Conservation (phyloP, 2,888 invertebrate genomes). For the Dyspetes luteomarginatus region DNA sequence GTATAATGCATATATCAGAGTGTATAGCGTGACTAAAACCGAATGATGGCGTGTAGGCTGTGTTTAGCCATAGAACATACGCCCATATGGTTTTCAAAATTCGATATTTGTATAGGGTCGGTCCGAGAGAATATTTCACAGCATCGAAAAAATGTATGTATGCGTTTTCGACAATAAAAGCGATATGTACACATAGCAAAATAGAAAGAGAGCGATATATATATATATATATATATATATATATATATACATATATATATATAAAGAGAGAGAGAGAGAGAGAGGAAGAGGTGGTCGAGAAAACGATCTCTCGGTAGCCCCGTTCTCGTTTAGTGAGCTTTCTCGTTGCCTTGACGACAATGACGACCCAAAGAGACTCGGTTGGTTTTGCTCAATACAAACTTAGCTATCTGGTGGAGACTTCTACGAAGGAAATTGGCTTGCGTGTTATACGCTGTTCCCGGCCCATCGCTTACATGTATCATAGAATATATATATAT, state of each 20-base stretch:
- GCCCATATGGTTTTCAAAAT: neutral
- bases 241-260: neutral
- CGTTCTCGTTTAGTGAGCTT: slow-evolving; percentile 8
- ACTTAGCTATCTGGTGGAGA: slow-evolving; percentile 44
- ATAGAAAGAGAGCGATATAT: neutral
- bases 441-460: slow-evolving; percentile 2
- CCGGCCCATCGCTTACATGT: neutral
- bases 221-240: neutral
- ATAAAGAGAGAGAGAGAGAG: neutral
- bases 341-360: slow-evolving; percentile 27
- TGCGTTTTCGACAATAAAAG: too few relatives aligned
- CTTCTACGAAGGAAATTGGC: slow-evolving; percentile 53
- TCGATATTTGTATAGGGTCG: too few relatives aligned
- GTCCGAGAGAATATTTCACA: too few relatives aligned
- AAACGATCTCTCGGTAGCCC: slow-evolving; percentile 26
- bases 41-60: too few relatives aligned
- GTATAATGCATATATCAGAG: slow-evolving; percentile 8
- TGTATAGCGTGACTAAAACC: too few relatives aligned
- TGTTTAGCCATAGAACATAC: too few relatives aligned
- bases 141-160: too few relatives aligned
- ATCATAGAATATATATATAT: slow-evolving; percentile 18
- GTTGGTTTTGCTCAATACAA: slow-evolving; percentile 34
- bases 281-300: neutral
- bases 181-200: too few relatives aligned
- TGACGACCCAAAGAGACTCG: slow-evolving; percentile 24